These are phyloP conservation scores for Shinisaurus crocodilurus DNA, from an alignment of 2,113 vertebrate genomes.

Conservation along the genomic window DNA sequence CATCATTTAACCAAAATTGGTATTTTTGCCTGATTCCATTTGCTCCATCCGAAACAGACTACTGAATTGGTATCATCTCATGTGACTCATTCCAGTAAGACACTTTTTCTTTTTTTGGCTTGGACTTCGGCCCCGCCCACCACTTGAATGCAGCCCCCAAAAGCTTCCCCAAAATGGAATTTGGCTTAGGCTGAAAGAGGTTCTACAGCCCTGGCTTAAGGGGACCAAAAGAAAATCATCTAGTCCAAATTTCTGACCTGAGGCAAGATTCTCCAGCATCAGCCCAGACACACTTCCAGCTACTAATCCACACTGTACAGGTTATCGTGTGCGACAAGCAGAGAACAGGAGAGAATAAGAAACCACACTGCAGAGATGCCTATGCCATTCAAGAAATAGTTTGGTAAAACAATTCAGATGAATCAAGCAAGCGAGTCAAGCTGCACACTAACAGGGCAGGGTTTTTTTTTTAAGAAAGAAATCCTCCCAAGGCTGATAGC, in stretches of 20 bases:
- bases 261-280: neutral
- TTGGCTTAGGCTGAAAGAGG: no score
- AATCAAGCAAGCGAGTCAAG: neutral
- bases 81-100: neutral
- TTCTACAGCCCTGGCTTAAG: neutral
- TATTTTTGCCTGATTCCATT: neutral
- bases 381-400: neutral
- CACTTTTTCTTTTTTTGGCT: no score
- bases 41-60: neutral
- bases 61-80: no score
- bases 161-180: no score
- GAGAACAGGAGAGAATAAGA: neutral
- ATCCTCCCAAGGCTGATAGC: neutral
- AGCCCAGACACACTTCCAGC: neutral
- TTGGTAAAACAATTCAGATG: neutral
- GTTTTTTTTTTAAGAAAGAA: neutral
- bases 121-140: no score
- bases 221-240: neutral
- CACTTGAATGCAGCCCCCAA: no score
- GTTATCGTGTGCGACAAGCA: neutral
- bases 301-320: neutral
- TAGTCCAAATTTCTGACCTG: neutral
- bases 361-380: neutral
- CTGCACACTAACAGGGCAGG: neutral
- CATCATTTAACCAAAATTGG: neutral